Conservation (phyloP, 2,113 vertebrate species). For the Poeciliopsis occidentalis region DNA sequence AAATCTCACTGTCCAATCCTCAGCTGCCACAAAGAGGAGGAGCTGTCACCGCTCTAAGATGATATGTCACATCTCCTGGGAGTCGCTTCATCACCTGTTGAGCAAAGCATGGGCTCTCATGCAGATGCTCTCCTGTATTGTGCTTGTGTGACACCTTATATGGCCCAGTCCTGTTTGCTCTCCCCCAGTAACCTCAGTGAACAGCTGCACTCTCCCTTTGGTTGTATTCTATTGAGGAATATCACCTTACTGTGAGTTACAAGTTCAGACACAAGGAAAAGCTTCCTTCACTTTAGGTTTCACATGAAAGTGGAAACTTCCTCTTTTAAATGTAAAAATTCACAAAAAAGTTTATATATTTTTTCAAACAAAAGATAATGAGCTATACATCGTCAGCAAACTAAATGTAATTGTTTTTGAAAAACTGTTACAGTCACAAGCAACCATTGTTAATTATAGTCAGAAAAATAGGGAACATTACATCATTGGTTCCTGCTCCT, state of each 20-base stretch:
- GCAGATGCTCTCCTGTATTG: slow-evolving; percentile 34
- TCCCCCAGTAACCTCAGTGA: slow-evolving; percentile 33
- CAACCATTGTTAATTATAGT: too few relatives aligned
- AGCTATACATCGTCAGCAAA: too few relatives aligned
- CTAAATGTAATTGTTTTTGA: too few relatives aligned
- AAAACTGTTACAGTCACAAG: too few relatives aligned
- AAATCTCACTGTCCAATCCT: slow-evolving; percentile 25
- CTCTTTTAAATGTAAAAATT: background rate
- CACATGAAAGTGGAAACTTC: background rate
- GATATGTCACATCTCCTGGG: slow-evolving; percentile 57
- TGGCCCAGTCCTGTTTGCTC: slow-evolving; percentile 15
- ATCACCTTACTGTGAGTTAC: slow-evolving; percentile 40
- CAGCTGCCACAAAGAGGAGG: slow-evolving; percentile 49
- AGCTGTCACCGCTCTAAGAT: slow-evolving; percentile 56
- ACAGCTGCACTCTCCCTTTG: slow-evolving; percentile 55
- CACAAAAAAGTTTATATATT: background rate
- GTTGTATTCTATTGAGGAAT: slow-evolving; percentile 14
- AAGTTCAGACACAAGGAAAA: background rate
- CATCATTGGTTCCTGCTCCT: background rate
- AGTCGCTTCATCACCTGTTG: slow-evolving; percentile 66
- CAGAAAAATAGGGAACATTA: too few relatives aligned
- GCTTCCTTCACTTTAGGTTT: background rate
- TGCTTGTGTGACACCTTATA: slow-evolving; percentile 55
- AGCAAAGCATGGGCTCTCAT: slow-evolving; percentile 43
- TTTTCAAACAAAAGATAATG: too few relatives aligned